Conservation (phyloP, 2,888 invertebrate species). For the Sphecodes monilicornis region DNA sequence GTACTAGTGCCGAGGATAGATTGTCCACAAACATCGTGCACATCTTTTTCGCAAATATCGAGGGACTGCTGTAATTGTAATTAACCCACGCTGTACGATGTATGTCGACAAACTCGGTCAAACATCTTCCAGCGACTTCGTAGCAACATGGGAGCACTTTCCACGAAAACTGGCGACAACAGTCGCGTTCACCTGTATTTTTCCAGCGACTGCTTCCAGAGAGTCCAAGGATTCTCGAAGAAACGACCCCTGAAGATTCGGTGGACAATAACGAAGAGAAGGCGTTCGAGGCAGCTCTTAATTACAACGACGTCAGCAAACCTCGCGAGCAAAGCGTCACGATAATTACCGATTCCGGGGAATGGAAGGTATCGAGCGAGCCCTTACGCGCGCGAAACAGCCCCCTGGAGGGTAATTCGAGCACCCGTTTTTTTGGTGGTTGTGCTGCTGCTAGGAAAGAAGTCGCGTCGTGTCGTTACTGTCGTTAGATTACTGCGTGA, state of each 20-base stretch:
- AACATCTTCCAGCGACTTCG: not conserved
- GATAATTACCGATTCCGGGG: conserved; percentile 62
- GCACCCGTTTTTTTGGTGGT: conserved; percentile 28
- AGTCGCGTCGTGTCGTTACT: conserved; percentile 21
- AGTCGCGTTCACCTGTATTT: not conserved
- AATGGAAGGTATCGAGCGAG: conserved; percentile 16
- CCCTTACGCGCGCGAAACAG: conserved; percentile 33
- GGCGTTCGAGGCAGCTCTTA: conserved; percentile 49
- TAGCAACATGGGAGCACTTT: not conserved
- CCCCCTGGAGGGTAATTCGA: conserved; percentile 45
- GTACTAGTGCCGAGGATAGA: too few species aligned
- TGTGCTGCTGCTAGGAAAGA: conserved; percentile 12
- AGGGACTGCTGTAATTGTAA: not conserved
- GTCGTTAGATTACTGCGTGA: conserved; percentile 42
- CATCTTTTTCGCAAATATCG: too few species aligned
- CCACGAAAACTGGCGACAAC: not conserved
- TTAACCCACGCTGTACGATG: too few species aligned
- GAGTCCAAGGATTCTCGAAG: conserved; percentile 13
- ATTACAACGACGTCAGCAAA: conserved; percentile 64
- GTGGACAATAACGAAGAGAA: conserved; percentile 19
- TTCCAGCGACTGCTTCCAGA: not conserved
- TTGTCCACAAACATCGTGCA: too few species aligned
- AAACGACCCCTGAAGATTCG: not conserved
- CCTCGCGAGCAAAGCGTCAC: conserved; percentile 39
- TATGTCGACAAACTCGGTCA: not conserved